Conservation (phyloP, 1,140 invertebrate species). For the Saccostrea echinata region DNA sequence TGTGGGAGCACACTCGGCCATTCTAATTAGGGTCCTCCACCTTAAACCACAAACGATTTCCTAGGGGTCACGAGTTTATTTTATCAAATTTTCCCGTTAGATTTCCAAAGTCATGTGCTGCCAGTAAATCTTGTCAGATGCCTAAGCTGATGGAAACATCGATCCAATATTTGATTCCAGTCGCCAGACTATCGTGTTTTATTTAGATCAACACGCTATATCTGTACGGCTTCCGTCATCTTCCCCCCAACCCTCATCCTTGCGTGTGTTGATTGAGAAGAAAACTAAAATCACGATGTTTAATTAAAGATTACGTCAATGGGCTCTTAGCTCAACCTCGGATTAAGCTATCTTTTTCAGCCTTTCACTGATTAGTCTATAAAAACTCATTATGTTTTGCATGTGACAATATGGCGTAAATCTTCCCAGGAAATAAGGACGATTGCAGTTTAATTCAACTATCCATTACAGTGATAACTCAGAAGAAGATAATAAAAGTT, state of each 20-base stretch:
- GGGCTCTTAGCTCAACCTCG: not conserved
- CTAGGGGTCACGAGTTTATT: not conserved
- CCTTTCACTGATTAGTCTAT: not conserved
- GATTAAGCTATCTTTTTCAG: not conserved
- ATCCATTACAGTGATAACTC: too few species aligned
- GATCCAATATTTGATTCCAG: slow-evolving; percentile 26
- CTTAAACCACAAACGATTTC: not conserved
- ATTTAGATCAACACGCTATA: not conserved
- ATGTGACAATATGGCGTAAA: not conserved
- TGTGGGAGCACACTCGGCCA: not conserved
- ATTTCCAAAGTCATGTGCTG: not conserved
- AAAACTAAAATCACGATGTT: not conserved
- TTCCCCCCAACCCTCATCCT: not conserved
- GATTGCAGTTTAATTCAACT: too few species aligned
- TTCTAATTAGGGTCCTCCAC: not conserved
- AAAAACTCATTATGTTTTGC: not conserved
- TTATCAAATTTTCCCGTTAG: slow-evolving; percentile 15
- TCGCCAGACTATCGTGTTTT: not conserved
- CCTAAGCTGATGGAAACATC: not conserved
- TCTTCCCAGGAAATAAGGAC: too few species aligned
- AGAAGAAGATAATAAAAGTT: too few species aligned
- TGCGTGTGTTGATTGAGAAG: not conserved
- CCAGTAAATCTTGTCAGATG: slow-evolving; percentile 9
- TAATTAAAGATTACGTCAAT: not conserved
- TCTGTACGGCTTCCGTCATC: not conserved